Evolutionary conservation across 1,140 invertebrate genomes (phyloP).

Genomic region (Drosophila rufa): DNA sequence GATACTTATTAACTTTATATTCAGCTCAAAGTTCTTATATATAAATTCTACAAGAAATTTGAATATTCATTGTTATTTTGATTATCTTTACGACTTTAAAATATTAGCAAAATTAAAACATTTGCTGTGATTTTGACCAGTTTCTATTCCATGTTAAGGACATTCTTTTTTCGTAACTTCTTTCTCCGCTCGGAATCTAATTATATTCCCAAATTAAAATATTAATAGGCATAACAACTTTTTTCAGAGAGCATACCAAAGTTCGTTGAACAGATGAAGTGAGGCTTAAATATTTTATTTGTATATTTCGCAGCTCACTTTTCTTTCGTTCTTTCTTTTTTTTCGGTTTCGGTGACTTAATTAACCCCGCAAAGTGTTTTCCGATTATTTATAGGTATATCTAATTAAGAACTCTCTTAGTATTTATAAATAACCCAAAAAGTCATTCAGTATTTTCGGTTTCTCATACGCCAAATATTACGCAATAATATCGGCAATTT

Average conservation of each 20-base stretch:
- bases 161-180: background rate
- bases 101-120: slow-evolving; percentile 30
- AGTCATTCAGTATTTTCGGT: slow-evolving; percentile 31
- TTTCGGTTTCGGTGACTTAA: slow-evolving; percentile 11
- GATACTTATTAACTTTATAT: background rate
- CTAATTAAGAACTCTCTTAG: slow-evolving; percentile 44
- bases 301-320: too few species aligned
- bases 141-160: background rate
- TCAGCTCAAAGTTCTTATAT: slow-evolving; percentile 2
- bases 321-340: slow-evolving; percentile 20
- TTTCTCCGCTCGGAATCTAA: background rate
- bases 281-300: slow-evolving; percentile 29
- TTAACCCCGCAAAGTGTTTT: slow-evolving; percentile 47
- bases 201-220: background rate
- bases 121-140: slow-evolving; percentile 10
- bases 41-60: background rate
- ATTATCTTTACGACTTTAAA: slow-evolving; percentile 28
- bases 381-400: slow-evolving; percentile 45
- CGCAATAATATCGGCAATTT: slow-evolving; percentile 50
- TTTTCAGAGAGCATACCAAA: slow-evolving; percentile 19
- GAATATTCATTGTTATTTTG: slow-evolving; percentile 38
- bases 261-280: slow-evolving; percentile 18
- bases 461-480: slow-evolving; percentile 33
- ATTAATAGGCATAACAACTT: slow-evolving; percentile 1
- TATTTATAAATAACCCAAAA: slow-evolving; percentile 30